phyloP scores from a whole-genome alignment of 2,888 invertebrate genomes.

The Athetis lepigone region DNA sequence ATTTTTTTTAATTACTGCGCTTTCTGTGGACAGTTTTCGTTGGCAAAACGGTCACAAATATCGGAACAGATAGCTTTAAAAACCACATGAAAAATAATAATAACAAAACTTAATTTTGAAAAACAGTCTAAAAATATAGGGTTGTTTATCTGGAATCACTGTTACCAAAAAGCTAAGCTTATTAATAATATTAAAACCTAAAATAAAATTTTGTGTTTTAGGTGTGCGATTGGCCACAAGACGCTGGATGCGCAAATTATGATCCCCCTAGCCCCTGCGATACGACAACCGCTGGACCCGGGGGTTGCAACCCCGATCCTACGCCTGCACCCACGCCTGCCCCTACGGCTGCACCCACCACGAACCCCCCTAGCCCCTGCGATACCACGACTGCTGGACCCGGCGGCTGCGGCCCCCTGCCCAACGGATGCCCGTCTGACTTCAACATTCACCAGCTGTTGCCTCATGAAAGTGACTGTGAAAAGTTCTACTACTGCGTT shows the following conservation, averaged over 20 bases:
- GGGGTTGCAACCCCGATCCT: not conserved
- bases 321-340: not conserved
- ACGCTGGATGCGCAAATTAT: not conserved
- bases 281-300: not conserved
- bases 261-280: not conserved
- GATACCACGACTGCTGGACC: not conserved
- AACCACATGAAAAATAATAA: too few relatives aligned
- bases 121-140: too few relatives aligned
- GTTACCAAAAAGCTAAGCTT: too few relatives aligned
- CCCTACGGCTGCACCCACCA: not conserved
- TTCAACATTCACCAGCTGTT: slow-evolving; percentile 66
- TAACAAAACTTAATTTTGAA: too few relatives aligned
- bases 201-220: not conserved
- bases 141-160: too few relatives aligned
- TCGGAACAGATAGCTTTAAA: too few relatives aligned
- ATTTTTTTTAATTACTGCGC: too few relatives aligned
- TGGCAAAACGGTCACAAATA: too few relatives aligned
- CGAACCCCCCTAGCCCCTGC: not conserved
- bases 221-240: not conserved
- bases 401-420: not conserved
- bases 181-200: not conserved
- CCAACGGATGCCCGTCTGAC: slow-evolving; percentile 72
- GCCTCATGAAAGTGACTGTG: slow-evolving; percentile 73
- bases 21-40: too few relatives aligned
- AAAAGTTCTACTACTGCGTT: slow-evolving; percentile 74